phyloP scores from a whole-genome alignment of 2,888 invertebrate species.

The Helobdella robusta region DNA sequence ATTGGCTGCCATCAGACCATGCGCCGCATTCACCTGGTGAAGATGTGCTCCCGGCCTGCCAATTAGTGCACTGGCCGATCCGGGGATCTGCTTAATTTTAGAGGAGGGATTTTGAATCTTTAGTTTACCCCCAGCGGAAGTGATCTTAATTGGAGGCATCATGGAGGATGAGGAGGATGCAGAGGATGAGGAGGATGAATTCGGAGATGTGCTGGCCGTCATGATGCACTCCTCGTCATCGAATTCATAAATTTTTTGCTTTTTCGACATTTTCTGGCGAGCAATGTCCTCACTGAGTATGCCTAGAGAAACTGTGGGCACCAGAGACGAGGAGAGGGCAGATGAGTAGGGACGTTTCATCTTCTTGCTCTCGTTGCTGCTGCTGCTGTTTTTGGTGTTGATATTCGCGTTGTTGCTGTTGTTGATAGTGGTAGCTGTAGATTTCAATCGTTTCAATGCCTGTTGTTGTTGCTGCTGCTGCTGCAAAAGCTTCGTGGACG shows the following conservation, averaged over 20 bases:
- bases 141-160: conserved; percentile 3
- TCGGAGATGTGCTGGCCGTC: conserved; percentile 14
- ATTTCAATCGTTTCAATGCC: neutral
- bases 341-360: conserved; percentile 4
- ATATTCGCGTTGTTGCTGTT: neutral
- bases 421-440: neutral
- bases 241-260: conserved; percentile 25
- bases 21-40: conserved; percentile 1
- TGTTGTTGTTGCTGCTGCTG: too few relatives aligned
- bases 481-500: too few relatives aligned
- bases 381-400: neutral
- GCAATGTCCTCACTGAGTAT: neutral
- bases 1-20: conserved; percentile 7
- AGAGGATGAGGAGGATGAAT: neutral
- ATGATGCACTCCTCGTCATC: conserved; percentile 24
- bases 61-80: neutral
- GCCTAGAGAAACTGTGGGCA: neutral
- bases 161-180: neutral
- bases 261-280: conserved; percentile 16
- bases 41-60: neutral
- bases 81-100: conserved; percentile 13
- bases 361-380: neutral
- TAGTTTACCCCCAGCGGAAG: conserved; percentile 2
- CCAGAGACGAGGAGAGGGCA: neutral
- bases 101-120: conserved; percentile 12